Evolutionary conservation across 2,797 vertebrate genomes (phyloP), one percentile per base, ranked within the genome.

Genomic region (Coregonus sp.): DNA sequence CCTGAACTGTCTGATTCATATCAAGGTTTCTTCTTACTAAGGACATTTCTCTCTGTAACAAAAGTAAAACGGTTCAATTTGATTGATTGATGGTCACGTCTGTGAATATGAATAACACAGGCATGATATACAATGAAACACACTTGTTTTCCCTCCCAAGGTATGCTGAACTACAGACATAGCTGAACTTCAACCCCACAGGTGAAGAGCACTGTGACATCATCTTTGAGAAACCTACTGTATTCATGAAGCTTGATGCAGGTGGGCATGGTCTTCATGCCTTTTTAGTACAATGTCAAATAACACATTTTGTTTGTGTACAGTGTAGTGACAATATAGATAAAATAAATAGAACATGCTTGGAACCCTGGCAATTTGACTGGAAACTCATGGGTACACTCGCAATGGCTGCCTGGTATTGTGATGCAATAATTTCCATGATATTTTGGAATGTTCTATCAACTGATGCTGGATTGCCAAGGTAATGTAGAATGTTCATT

Each of bases 191-290:
- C 90, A 91, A 92, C 78, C 96, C 96, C 4, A 50, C 94, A 20
- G 93, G 95, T 35, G 94, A 95, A 63, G 92, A 84, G 14, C 89
- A 93, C 20, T 99, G 98, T 93, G 97, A 99, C 12, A 0, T 97
- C 31, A 80, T 97, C 56, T 84, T 99, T 47, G 95, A 98, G 77
- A 97, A 95, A 75, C 97, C 97, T 47, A 96, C 96, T 0, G 94
- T 99, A 79, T 97, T 99, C 87, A 97, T 99, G 97, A 99, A 99
- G 86, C 90, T 99, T 74, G 98, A 99, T 91, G 98, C 98, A 92
- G 97, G 98, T 99, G 65, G 40, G 40, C 7, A 47, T 7, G 7
- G 40, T 47, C 40, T 47, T 47, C 40, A 47, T 47, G 40, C 40
- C 15, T 4, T 75, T 25, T 7, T 25, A 11, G 59, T 61, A 5